phyloP scores from a whole-genome alignment of 2,797 vertebrate genomes.

The Acanthurus tractus region DNA sequence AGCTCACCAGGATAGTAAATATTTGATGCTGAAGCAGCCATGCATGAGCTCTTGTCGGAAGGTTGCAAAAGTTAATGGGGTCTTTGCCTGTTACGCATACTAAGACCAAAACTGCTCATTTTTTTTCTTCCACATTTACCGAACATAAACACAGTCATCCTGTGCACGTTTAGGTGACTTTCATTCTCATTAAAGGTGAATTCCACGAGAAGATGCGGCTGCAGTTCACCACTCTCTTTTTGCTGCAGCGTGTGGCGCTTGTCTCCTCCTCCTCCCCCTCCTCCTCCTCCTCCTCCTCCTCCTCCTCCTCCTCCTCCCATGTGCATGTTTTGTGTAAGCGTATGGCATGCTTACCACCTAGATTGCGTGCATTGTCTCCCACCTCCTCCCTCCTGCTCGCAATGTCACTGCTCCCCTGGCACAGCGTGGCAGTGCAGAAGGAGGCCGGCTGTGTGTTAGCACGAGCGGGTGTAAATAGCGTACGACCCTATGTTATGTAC shows the following conservation, averaged over 20 bases:
- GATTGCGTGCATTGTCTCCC: slow-evolving; percentile 56
- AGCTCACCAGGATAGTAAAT: slow-evolving; percentile 70
- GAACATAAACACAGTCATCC: neutral
- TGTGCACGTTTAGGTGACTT: slow-evolving; percentile 34
- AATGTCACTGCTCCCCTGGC: slow-evolving; percentile 57
- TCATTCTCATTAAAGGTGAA: slow-evolving; percentile 30
- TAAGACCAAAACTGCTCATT: neutral
- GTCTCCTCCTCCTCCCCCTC: neutral
- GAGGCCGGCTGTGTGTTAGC: slow-evolving; percentile 56
- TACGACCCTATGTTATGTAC: slow-evolving; percentile 66
- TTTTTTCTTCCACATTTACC: neutral
- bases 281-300: slow-evolving; percentile 13
- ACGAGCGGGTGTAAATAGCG: slow-evolving; percentile 51
- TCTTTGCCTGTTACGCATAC: slow-evolving; percentile 38
- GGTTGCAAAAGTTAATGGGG: slow-evolving; percentile 61
- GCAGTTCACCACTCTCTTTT: slow-evolving; percentile 44
- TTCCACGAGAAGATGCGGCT: slow-evolving; percentile 40
- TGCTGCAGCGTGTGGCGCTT: slow-evolving; percentile 55
- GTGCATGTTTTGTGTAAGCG: slow-evolving; percentile 65
- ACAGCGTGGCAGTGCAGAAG: slow-evolving; percentile 43
- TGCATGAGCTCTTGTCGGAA: slow-evolving; percentile 53
- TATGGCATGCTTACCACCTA: slow-evolving; percentile 44
- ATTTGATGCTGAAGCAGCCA: slow-evolving; percentile 78
- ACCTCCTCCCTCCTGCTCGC: slow-evolving; percentile 31
- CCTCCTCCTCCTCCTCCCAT: slow-evolving; percentile 10